Conservation (phyloP, 2,113 vertebrate species). For the Dromiciops gliroides region DNA sequence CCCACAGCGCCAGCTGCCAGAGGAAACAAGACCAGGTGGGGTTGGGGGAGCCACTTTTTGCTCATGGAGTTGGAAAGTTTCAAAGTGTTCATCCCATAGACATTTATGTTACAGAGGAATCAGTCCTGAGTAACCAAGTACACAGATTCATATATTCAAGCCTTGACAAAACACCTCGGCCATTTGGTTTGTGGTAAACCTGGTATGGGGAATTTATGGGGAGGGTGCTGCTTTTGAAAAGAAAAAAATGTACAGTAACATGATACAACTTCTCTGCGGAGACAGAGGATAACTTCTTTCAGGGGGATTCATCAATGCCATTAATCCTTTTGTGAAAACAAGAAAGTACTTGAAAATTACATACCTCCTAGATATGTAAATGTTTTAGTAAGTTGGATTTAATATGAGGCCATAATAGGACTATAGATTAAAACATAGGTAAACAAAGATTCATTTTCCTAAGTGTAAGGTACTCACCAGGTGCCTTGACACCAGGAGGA, state of each 20-base stretch:
- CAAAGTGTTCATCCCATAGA: conserved; percentile 56
- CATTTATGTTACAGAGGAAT: conserved; percentile 49
- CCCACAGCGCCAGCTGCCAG: conserved; percentile 87
- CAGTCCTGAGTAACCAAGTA: conserved; percentile 59
- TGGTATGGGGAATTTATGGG: conserved; percentile 8
- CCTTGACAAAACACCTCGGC: conserved; percentile 72
- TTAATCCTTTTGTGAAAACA: conserved; percentile 69
- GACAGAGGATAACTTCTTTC: conserved; percentile 65
- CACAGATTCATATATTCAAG: conserved; percentile 69
- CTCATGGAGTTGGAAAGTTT: conserved; percentile 21
- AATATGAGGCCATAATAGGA: conserved; percentile 72
- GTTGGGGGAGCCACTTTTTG: conserved; percentile 68
- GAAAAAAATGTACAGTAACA: conserved; percentile 49
- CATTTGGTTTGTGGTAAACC: conserved; percentile 43
- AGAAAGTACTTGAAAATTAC: conserved; percentile 37
- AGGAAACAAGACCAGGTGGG: conserved; percentile 73
- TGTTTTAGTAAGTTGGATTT: conserved; percentile 55
- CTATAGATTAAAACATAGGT: conserved; percentile 67
- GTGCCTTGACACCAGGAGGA: conserved; percentile 79
- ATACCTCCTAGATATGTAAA: conserved; percentile 74
- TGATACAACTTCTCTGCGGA: not conserved
- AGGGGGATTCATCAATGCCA: conserved; percentile 69
- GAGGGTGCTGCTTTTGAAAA: not conserved
- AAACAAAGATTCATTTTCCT: conserved; percentile 74
- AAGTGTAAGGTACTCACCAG: conserved; percentile 80